These are phyloP conservation scores for Chromoteleia sp. DNA, from an alignment of 2,888 invertebrate genomes.

Conservation along the genomic window DNA sequence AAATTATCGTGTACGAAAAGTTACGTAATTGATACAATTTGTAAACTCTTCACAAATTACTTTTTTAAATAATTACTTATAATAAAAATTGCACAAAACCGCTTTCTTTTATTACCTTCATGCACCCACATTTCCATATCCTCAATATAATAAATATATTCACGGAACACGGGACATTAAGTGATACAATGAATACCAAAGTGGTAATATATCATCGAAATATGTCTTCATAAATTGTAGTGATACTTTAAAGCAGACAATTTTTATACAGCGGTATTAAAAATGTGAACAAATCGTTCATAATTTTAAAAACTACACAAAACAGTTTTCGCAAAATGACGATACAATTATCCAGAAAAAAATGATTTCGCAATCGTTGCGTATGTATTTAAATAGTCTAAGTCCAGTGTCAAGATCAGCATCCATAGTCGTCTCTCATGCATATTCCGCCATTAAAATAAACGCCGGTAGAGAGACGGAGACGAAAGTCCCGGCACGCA, in stretches of 20 bases:
- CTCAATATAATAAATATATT: conserved; percentile 45
- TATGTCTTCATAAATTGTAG: conserved; percentile 42
- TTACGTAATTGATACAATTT: too few relatives aligned
- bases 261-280: neutral
- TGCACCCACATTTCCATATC: conserved; percentile 13
- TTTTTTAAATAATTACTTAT: too few relatives aligned
- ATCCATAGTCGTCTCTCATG: conserved; percentile 79
- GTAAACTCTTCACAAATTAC: too few relatives aligned
- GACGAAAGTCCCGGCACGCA: conserved; percentile 74
- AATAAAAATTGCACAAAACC: too few relatives aligned
- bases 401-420: conserved; percentile 81
- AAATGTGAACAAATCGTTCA: neutral
- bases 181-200: conserved; percentile 39
- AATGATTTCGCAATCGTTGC: too few relatives aligned
- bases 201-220: conserved; percentile 31
- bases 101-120: neutral
- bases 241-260: conserved; percentile 16
- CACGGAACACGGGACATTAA: conserved; percentile 34
- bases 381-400: conserved; percentile 77
- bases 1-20: too few relatives aligned
- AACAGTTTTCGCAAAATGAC: neutral
- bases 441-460: conserved; percentile 80
- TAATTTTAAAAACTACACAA: neutral
- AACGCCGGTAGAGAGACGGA: conserved; percentile 70
- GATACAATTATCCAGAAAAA: neutral